Base-by-base conservation (phyloP, 1,140 invertebrate species). In the Calosoma granatense region DNA sequence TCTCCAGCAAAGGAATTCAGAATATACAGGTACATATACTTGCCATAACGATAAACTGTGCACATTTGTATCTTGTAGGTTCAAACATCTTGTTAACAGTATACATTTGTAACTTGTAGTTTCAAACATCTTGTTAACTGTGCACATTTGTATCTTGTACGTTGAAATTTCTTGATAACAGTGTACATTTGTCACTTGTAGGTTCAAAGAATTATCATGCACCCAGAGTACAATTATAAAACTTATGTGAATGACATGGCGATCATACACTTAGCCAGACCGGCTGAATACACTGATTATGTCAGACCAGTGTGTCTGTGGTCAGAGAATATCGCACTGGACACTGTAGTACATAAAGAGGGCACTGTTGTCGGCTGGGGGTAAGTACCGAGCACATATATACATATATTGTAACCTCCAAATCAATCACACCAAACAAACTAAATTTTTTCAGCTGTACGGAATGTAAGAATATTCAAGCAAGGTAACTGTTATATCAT, bases 231-330 rank as follows among this genome's bases (percentile, higher is more conserved):
- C 68, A 76, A 77, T 60, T 69, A 73, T 6, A 69, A 64, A 11
- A 74, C 68, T 1, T 83, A 76, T 60, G 74, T 74, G 55, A 83
- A 85, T 59, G 85, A 87, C 60, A 81, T 87, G 22, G 84, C 83
- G 0, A 61, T 86, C 0, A 59, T 87, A 1, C 75, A 77, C 62
- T 61, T 87, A 22, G 67, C 76, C 3, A 65, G 70, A 3, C 36
- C 66, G 2, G 71, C 76, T 3, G 58, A 67, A 36, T 74, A 79
- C 51, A 63, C 75, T 53, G 72, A 75, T 30, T 71, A 72, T 53
- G 72, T 82, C 30, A 68, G 76, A 60, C 82, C 83, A 2, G 78
- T 78, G 6, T 85, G 83, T 61, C 67, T 85, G 1, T 67, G 70
- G 73, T 63, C 65, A 20, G 69, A 66, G 53, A 26, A 58, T 6